Percentiles rank a stretch among this genome's conserved stretches.
These are phyloP conservation scores for Nemopilema nomurai DNA, from an alignment of 30 jellyfish, hydroid and myxozoan genomes.

Conservation along the genomic window DNA sequence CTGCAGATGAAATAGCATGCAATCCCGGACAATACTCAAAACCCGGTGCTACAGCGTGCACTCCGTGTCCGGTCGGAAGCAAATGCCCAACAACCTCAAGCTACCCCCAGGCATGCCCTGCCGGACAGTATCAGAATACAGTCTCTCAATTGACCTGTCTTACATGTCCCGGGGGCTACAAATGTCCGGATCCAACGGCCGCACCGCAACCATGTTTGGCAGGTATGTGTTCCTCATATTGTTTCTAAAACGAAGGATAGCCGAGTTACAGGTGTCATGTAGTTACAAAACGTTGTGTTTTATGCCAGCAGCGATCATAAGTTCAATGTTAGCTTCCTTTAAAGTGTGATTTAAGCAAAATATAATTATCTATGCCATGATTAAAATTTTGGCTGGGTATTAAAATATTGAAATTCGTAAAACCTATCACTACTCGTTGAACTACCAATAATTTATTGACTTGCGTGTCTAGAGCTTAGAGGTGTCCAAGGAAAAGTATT, in stretches of 20 bases:
- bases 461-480: too few relatives aligned
- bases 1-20: slow-evolving; percentile 64
- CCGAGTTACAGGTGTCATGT: too few relatives aligned
- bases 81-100: slow-evolving; percentile 71
- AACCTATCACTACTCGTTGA: too few relatives aligned
- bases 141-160: slow-evolving; percentile 58
- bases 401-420: too few relatives aligned
- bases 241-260: not conserved
- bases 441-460: too few relatives aligned
- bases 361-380: too few relatives aligned
- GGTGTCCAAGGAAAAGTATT: too few relatives aligned
- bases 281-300: too few relatives aligned
- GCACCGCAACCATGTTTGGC: slow-evolving; percentile 80
- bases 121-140: slow-evolving; percentile 79
- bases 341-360: too few relatives aligned
- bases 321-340: too few relatives aligned
- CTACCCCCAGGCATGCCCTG: slow-evolving; percentile 60
- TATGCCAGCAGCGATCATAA: too few relatives aligned
- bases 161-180: slow-evolving; percentile 86
- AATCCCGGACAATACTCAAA: slow-evolving; percentile 75
- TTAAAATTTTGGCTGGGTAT: too few relatives aligned
- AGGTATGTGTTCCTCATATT: slow-evolving; percentile 55
- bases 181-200: slow-evolving; percentile 71
- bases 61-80: slow-evolving; percentile 80
- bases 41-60: slow-evolving; percentile 77